Evolutionary conservation across 2,888 invertebrate genomes (phyloP).

Genomic region (Drosophila affinis): DNA sequence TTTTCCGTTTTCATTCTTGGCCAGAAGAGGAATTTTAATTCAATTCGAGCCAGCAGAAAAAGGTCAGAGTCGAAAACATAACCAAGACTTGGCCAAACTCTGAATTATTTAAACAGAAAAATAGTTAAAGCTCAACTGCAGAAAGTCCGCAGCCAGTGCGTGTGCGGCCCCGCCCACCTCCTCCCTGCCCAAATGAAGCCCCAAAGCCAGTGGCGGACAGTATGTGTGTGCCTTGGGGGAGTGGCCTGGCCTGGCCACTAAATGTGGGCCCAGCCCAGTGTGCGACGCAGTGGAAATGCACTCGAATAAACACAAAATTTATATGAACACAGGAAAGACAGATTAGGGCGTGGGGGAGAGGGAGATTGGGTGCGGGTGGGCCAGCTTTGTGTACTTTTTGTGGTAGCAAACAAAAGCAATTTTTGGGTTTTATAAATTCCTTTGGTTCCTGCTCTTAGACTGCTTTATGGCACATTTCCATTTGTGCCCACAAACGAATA

Average conservation of each 20-base stretch:
- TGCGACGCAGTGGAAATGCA: conserved; percentile 76
- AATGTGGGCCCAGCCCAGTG: conserved; percentile 57
- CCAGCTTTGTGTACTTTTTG: conserved; percentile 42
- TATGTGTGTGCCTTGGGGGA: conserved; percentile 12
- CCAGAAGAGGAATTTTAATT: conserved; percentile 38
- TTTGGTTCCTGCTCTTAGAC: conserved; percentile 50
- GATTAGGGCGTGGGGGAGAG: conserved; percentile 39
- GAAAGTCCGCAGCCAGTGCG: conserved; percentile 2
- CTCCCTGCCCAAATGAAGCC: conserved; percentile 64
- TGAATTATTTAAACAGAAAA: conserved; percentile 69
- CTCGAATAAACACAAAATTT: conserved; percentile 76
- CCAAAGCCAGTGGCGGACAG: conserved; percentile 55
- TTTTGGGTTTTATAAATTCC: conserved; percentile 66
- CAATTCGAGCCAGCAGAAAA: conserved; percentile 22
- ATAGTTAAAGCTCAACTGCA: conserved; percentile 39
- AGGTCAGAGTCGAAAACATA: conserved; percentile 42
- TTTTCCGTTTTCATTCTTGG: conserved; percentile 17
- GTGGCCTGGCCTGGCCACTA: conserved; percentile 52
- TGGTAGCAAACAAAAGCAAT: conserved; percentile 68
- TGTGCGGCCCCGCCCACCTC: conserved; percentile 28
- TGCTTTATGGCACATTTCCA: conserved; percentile 18
- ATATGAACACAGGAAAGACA: conserved; percentile 63
- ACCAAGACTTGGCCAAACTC: conserved; percentile 46
- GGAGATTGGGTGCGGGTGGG: conserved; percentile 1
- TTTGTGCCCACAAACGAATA: conserved; percentile 24